Evolutionary conservation across 2,797 vertebrate genomes (phyloP).

Genomic region (Agapornis canus): DNA sequence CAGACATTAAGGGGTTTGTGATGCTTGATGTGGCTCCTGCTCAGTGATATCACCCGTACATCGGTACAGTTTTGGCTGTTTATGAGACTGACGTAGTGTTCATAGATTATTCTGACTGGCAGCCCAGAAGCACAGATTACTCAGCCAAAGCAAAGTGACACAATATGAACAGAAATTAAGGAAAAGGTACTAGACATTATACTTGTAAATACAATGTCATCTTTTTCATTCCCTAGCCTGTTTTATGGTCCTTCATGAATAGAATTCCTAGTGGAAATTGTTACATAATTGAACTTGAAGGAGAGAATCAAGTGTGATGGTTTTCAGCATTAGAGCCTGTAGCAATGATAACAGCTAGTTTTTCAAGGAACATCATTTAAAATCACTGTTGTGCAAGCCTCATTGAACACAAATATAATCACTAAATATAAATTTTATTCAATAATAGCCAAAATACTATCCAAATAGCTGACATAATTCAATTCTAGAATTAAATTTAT

Average conservation of each 20-base stretch:
- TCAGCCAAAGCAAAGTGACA: background rate
- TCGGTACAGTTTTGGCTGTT: background rate
- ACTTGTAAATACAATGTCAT: background rate
- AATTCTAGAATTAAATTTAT: background rate
- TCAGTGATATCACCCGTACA: background rate
- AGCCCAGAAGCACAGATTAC: background rate
- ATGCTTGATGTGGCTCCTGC: conserved; percentile 55
- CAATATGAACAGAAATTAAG: background rate
- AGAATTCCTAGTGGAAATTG: background rate
- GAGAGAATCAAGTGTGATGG: background rate
- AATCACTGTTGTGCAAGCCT: background rate
- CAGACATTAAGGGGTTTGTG: conserved; percentile 76
- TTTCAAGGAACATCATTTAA: background rate
- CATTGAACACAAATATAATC: background rate
- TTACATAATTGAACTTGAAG: background rate
- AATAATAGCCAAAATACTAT: background rate
- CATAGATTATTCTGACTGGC: background rate
- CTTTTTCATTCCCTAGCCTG: background rate
- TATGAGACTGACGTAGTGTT: background rate
- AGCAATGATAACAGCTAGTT: background rate
- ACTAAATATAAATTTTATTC: background rate
- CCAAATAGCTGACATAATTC: background rate
- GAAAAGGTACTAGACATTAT: background rate
- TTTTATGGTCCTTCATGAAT: background rate
- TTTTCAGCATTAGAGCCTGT: background rate